Percentiles rank a stretch among this genome's conserved stretches.
These are phyloP conservation scores for Coenonympha arcania DNA, from an alignment of 2,888 invertebrate genomes.

Conservation along the genomic window DNA sequence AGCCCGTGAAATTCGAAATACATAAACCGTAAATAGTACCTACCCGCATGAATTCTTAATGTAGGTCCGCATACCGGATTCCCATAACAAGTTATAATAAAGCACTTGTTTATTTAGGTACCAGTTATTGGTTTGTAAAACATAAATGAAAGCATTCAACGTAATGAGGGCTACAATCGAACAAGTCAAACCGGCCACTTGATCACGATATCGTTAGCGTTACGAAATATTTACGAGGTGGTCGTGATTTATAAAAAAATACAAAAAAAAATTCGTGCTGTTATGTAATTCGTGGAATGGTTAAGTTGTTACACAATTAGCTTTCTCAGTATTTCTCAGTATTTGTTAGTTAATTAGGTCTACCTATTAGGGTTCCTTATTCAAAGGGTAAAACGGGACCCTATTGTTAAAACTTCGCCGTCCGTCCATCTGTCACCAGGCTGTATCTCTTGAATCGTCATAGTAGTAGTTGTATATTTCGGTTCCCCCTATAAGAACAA, in stretches of 20 bases:
- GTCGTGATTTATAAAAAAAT: slow-evolving; percentile 13
- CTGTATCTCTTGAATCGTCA: no score
- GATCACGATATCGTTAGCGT: slow-evolving; percentile 12
- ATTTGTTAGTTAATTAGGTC: neutral
- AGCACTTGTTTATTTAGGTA: slow-evolving; percentile 4
- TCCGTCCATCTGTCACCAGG: no score
- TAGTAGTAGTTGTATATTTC: no score
- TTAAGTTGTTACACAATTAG: slow-evolving; percentile 13
- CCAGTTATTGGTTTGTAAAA: slow-evolving; percentile 8
- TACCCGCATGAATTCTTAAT: no score
- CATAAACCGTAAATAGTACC: no score
- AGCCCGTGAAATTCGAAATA: no score
- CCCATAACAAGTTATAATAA: neutral
- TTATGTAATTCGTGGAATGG: slow-evolving; percentile 10
- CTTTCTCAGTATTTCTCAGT: slow-evolving; percentile 5
- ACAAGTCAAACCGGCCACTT: slow-evolving; percentile 15
- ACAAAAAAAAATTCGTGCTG: slow-evolving; percentile 9
- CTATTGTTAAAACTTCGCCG: no score
- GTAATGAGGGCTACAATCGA: slow-evolving; percentile 11
- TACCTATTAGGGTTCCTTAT: no score
- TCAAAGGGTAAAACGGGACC: no score
- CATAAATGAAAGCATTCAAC: slow-evolving; percentile 6
- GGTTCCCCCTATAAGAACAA: no score
- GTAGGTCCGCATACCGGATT: no score
- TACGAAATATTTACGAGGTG: slow-evolving; percentile 17